Evolutionary conservation across 2,888 invertebrate genomes (phyloP), one percentile per base, ranked within the genome.

Genomic region (Oxystoma pomonae): DNA sequence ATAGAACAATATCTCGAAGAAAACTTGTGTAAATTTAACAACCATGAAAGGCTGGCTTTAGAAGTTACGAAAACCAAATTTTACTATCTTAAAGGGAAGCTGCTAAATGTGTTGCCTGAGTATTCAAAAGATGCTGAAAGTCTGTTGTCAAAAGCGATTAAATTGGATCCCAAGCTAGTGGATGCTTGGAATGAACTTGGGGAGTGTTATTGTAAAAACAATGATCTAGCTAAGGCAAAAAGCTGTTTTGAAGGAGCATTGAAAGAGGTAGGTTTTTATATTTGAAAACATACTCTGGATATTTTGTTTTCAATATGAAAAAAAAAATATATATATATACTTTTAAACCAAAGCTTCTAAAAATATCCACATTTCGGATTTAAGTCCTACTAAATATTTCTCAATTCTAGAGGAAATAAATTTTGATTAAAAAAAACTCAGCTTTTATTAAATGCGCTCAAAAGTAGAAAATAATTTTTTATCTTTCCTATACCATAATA

Each of bases 141-240:
- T 72, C 83, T 87, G 58, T 82, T 95, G 56, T 90, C 91, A 58
- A 92, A 91, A 77, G 89, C 94, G 1, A 90, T 94, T 0, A 95
- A 95, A 77, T 81, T 94, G 52, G 90, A 93, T 74, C 92, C 93
- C 0, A 89, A 87, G 70, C 79, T 90, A 61, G 86, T 90, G 0
- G 89, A 90, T 60, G 93, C 93, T 0, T 95, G 94, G 94, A 94
- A 94, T 75, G 90, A 94, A 76, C 82, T 96, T 0, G 95, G 95
- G 0, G 93, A 94, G 78, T 91, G 90, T 74, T 92, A 91, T 76
- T 94, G 92, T 90, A 94, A 94, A 79, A 91, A 90, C 74, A 86
- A 89, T 74, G 91, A 94, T 74, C 81, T 92, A 3, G 84, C 86
- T 68, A 90, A 90, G 72, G 92, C 95, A 0, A 89, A 88, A 74